A percentile compares a stretch with the other conserved stretches of the same genome.
phyloP scores from a whole-genome alignment of 2,888 invertebrate species.

The Galerucella nymphaeae region DNA sequence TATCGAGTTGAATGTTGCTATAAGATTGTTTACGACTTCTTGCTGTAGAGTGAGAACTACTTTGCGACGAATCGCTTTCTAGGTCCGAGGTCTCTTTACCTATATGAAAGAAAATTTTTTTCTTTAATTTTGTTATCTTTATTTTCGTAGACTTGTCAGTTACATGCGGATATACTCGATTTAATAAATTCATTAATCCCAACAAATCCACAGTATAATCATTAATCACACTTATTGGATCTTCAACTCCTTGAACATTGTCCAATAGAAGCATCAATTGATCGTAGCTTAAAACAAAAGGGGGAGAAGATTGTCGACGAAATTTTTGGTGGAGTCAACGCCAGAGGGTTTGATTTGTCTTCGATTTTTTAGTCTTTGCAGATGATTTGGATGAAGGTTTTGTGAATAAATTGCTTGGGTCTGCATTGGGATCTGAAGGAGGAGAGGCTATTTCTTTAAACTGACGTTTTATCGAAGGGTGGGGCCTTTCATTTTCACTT shows the following conservation, averaged over 20 bases:
- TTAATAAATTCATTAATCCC: conserved; percentile 1
- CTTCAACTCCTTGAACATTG: neutral
- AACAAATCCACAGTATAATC: neutral
- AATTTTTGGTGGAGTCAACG: neutral
- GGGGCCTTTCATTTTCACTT: too few relatives aligned
- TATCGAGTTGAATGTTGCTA: neutral
- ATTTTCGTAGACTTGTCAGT: too few relatives aligned
- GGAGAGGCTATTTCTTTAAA: too few relatives aligned
- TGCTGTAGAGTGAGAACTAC: too few relatives aligned
- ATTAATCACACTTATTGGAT: neutral
- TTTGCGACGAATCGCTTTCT: too few relatives aligned
- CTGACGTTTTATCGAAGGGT: too few relatives aligned
- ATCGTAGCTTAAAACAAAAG: conserved; percentile 6
- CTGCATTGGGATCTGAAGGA: too few relatives aligned
- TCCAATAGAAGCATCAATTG: conserved; percentile 1
- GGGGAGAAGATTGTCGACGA: neutral
- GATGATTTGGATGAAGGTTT: conserved; percentile 3
- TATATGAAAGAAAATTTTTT: too few relatives aligned
- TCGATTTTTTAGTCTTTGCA: neutral
- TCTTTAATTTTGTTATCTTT: too few relatives aligned
- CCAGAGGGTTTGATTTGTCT: neutral
- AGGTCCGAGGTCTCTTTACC: too few relatives aligned
- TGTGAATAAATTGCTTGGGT: too few relatives aligned
- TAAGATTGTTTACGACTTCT: neutral
- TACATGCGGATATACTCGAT: too few relatives aligned